These are phyloP conservation scores for Rhinogobius similis DNA, from an alignment of 2,113 vertebrate species.

Conservation along the genomic window DNA sequence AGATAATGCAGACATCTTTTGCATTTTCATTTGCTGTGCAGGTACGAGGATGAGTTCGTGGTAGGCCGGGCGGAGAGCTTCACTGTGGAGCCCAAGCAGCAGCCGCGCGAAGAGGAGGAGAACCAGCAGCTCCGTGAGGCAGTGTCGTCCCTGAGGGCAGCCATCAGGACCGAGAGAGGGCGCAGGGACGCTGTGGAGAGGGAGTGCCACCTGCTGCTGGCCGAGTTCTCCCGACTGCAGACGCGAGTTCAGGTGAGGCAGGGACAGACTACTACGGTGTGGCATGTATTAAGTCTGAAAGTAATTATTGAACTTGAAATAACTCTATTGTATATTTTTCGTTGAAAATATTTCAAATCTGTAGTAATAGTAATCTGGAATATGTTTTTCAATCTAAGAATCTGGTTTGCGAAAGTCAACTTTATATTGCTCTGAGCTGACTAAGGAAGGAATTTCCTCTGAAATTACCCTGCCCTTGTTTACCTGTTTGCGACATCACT, in stretches of 20 bases:
- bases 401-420: too few species aligned
- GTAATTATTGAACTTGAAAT: too few species aligned
- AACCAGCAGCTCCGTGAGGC: conserved; percentile 88
- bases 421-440: too few species aligned
- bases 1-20: too few species aligned
- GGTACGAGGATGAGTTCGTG: conserved; percentile 67
- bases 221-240: conserved; percentile 89
- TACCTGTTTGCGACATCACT: too few species aligned
- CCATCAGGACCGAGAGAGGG: conserved; percentile 87
- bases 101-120: conserved; percentile 86
- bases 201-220: conserved; percentile 86
- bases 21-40: conserved; percentile 3
- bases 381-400: too few species aligned
- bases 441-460: too few species aligned
- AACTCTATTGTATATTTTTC: too few species aligned
- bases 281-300: too few species aligned
- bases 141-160: conserved; percentile 85
- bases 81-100: conserved; percentile 79
- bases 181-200: conserved; percentile 87
- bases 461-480: too few species aligned
- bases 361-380: too few species aligned
- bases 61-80: conserved; percentile 66
- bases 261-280: neutral
- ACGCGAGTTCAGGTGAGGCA: conserved; percentile 74
- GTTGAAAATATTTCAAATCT: too few species aligned